Conservation (phyloP, 2,113 vertebrate genomes). For the Muscicapa adusta region DNA sequence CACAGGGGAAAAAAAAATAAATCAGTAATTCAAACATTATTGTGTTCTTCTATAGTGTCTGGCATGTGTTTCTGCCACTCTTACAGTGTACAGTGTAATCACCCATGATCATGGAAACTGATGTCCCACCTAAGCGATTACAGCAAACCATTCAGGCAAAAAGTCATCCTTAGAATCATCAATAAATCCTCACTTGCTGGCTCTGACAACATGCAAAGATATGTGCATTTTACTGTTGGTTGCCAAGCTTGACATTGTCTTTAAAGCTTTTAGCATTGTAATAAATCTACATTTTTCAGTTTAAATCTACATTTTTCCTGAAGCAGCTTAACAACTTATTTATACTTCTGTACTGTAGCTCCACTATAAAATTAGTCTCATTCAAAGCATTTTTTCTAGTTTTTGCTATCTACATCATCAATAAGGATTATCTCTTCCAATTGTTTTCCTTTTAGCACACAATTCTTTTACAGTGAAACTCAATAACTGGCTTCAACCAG, state of each 20-base stretch:
- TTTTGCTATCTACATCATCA: not conserved
- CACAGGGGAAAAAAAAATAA: not conserved
- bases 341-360: not conserved
- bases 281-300: not conserved
- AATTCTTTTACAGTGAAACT: not conserved
- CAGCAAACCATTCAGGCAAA: not conserved
- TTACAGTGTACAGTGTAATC: not conserved
- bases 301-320: not conserved
- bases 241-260: not conserved
- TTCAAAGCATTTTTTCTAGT: not conserved
- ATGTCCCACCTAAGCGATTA: not conserved
- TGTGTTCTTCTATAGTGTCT: not conserved
- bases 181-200: not conserved
- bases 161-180: not conserved
- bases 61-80: not conserved
- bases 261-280: not conserved
- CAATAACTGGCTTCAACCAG: not conserved
- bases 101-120: not conserved
- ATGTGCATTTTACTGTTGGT: fast-evolving
- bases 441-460: not conserved
- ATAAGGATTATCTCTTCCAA: not conserved
- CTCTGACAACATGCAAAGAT: not conserved
- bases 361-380: not conserved
- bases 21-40: not conserved
- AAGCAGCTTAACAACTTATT: not conserved